Base-by-base conservation (phyloP, 2,797 vertebrate species). In the Gila robusta region DNA sequence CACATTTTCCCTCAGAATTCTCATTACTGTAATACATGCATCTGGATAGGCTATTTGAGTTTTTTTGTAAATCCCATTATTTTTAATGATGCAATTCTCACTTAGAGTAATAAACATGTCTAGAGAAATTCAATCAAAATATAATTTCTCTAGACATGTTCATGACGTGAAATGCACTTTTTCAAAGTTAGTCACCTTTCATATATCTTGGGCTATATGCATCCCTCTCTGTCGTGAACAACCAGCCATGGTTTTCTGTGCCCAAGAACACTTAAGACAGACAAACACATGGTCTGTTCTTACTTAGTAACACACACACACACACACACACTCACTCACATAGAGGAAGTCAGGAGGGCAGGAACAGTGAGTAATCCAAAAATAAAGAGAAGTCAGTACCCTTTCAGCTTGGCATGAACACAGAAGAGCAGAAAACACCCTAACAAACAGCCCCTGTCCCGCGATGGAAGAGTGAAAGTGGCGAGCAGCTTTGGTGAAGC, bases 221-320 rank as follows among this genome's bases (percentile, higher is more conserved):
- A 67, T 71, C 56, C 21, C n/a, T 44, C 6, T 90, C 74, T 83
- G 47, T 80, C 49, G 3, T 7, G 32, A 41, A 37, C 64, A 69
- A 19, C 28, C 79, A 82, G 37, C 72, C 81, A 74, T 17, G 67
- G 77, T 62, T 72, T 80, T 85, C 26, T 49, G 37, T 67, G 62
- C 73, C 81, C 56, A 66, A 78, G 74, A 82, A 54, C 56, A 88
- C 78, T 82, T 69, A 82, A 89, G 76, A 82, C 79, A 88, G 56
- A 86, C 88, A 85, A 86, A 86, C 66, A 70, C 87, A 82, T 28
- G 54, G 81, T 76, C 88, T 89, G 89, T 89, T 89, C 66, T 52
- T 72, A 73, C 84, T 83, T 79, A 69, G 64, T 84, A 54, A 67
- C 81, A 83, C 86, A 73, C 89, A 64, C 80, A 83, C 86, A 32